Conservation (phyloP, 2,797 vertebrate genomes). For the Myioborus miniatus region DNA sequence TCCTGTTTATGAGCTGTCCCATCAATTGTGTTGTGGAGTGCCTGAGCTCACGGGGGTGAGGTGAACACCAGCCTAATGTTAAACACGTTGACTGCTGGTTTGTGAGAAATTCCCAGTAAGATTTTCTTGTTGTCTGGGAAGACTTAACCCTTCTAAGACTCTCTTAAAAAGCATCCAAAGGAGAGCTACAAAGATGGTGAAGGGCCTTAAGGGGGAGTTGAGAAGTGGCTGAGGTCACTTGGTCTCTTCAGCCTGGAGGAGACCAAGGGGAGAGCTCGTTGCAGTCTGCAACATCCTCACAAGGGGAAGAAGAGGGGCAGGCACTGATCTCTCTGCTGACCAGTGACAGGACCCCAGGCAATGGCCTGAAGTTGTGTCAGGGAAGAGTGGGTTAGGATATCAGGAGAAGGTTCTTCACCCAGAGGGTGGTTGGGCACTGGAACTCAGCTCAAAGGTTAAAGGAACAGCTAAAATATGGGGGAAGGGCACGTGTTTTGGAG, state of each 20-base stretch:
- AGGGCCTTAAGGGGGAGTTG: background rate
- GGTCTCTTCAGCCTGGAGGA: background rate
- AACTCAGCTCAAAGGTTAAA: too few species aligned
- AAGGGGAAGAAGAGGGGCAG: background rate
- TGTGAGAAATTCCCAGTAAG: background rate
- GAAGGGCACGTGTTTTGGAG: too few species aligned
- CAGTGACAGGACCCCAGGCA: background rate
- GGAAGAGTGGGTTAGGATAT: background rate
- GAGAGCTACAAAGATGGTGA: background rate
- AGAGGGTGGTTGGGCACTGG: background rate
- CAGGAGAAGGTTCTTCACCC: background rate
- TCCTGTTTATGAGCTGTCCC: background rate
- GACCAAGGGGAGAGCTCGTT: background rate
- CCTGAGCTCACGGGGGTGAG: background rate
- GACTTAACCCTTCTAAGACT: background rate
- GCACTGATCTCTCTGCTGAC: background rate
- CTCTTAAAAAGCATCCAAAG: background rate
- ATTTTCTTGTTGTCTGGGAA: background rate
- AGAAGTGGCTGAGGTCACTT: background rate
- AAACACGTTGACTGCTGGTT: background rate
- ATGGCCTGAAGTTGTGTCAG: background rate
- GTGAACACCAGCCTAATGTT: background rate
- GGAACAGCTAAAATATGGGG: too few species aligned
- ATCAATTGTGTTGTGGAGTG: background rate
- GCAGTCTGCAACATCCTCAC: rapidly evolving